Conservation (phyloP, 2,113 vertebrate genomes). For the Microcebus tavaratra region DNA sequence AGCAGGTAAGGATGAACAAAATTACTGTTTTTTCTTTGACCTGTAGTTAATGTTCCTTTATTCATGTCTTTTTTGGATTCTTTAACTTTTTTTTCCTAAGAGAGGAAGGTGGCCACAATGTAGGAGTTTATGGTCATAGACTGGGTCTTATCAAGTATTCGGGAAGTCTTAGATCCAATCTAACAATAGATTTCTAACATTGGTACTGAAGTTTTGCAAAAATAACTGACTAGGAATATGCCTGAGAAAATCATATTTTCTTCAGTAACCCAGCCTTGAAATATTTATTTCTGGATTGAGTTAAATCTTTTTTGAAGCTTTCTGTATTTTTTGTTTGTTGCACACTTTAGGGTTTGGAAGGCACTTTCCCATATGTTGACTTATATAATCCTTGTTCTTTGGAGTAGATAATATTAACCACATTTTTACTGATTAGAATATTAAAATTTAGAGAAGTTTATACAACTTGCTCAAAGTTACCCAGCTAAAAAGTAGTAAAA, state of each 20-base stretch:
- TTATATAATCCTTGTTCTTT: not conserved
- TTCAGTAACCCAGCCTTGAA: not conserved
- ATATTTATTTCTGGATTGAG: not conserved
- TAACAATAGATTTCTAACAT: not conserved
- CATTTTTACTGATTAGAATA: not conserved
- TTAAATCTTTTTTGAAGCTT: not conserved
- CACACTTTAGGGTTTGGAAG: not conserved
- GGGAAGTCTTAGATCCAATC: not conserved
- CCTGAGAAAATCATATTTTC: not conserved
- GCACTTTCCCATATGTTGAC: not conserved
- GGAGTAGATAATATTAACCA: not conserved
- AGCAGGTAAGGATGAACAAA: constrained; percentile 87
- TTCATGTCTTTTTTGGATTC: not conserved
- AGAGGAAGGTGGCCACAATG: not conserved
- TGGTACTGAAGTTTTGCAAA: not conserved
- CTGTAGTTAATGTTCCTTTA: not conserved
- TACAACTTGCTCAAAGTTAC: not conserved
- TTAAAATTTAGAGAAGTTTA: not conserved
- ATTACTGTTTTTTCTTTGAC: not conserved
- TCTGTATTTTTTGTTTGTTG: not conserved
- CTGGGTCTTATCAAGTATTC: not conserved
- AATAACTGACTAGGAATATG: not conserved
- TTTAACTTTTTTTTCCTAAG: not conserved
- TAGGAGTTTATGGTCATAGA: not conserved
- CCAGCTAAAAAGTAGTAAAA: not conserved